Percentiles rank a stretch among this genome's conserved stretches.
Conservation (phyloP, 2,888 invertebrate species). For the Andrena haemorrhoa region DNA sequence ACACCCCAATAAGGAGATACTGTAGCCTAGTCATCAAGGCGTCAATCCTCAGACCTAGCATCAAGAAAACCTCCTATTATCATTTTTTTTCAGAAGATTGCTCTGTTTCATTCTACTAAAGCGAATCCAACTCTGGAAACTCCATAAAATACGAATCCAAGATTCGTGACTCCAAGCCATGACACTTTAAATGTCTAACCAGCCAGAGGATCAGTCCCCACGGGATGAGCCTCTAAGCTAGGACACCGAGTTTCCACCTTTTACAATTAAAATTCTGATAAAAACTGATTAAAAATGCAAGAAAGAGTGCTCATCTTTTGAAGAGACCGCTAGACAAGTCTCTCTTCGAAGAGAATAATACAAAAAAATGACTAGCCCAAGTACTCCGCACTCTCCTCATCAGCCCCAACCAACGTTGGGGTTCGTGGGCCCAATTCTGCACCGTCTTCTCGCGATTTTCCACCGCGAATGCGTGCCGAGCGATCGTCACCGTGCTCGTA, state of each 20-base stretch:
- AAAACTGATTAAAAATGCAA: background rate
- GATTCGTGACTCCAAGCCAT: no score
- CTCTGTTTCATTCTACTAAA: no score
- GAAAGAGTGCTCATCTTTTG: background rate
- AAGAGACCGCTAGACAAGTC: background rate
- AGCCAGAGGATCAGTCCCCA: background rate
- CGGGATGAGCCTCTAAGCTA: background rate
- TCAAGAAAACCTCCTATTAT: no score
- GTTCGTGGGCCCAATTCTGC: background rate
- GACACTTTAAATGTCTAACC: background rate
- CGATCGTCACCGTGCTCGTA: conserved; percentile 1
- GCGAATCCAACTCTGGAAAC: no score
- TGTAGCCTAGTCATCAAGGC: background rate
- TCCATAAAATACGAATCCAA: no score
- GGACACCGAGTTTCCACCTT: background rate
- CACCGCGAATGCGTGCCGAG: background rate
- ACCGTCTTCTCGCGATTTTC: background rate
- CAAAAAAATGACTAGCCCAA: background rate
- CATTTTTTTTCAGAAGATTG: no score
- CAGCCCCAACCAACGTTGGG: background rate
- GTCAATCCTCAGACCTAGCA: background rate
- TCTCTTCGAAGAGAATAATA: background rate
- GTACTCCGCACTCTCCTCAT: background rate
- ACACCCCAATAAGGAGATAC: background rate
- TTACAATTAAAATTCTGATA: background rate